Evolutionary conservation across 37 sponge, comb jelly and placozoan species (phyloP), one percentile per base, ranked within the genome.

Genomic region (Aplysina aerophoba): DNA sequence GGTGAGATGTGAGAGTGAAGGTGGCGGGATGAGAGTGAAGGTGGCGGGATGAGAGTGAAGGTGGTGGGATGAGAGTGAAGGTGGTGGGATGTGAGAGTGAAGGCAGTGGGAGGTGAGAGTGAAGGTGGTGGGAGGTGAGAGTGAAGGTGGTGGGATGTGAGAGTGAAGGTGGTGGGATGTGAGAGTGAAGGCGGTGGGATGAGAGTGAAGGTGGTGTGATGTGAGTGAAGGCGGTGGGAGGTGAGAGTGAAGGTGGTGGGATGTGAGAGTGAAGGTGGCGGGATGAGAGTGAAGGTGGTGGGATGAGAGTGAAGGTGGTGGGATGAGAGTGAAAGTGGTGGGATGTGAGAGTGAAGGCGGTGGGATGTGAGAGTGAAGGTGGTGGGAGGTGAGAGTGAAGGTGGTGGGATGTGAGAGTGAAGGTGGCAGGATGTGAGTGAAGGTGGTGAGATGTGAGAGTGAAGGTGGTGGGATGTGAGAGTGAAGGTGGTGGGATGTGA

Each of bases 391-490:
- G 40, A n/a, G n/a, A n/a, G n/a, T n/a, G n/a, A n/a, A n/a, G n/a
- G n/a, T n/a, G n/a, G n/a, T n/a, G n/a, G n/a, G n/a, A n/a, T 69
- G 71, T 30, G 71, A 30, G 6, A 34, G 71, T 69, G 71, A 34
- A 35, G 13, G 71, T 35, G 6, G 27, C 17, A 30, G 71, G 21
- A 41, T 8, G 38, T 33, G 40, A n/a, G n/a, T n/a, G n/a, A n/a
- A n/a, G n/a, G n/a, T n/a, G n/a, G n/a, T n/a, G n/a, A n/a, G n/a
- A n/a, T 69, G 71, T 30, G 71, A 30, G 6, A 34, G 71, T 69
- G 71, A 34, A 35, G 13, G 71, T 35, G 6, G 27, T 1, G 13
- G 71, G 21, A 41, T 8, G 38, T 33, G 40, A n/a, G n/a, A n/a
- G n/a, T n/a, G n/a, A n/a, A n/a, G n/a, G n/a, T n/a, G n/a, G n/a